These are phyloP conservation scores for Ennomos fuscantarius DNA, from an alignment of 2,888 invertebrate species.

Conservation along the genomic window DNA sequence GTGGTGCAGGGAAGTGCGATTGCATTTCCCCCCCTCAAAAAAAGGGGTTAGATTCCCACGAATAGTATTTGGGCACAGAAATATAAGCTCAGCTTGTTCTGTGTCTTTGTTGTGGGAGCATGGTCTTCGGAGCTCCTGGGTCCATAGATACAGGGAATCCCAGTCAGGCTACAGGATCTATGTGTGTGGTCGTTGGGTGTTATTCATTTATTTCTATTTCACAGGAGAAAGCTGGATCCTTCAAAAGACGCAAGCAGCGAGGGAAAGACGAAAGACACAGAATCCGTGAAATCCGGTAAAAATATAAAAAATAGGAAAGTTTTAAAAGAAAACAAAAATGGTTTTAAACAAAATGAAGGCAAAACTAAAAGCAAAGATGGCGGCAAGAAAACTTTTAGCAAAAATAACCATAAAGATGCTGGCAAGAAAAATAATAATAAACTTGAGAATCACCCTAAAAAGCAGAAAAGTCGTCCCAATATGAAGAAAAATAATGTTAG, in stretches of 20 bases:
- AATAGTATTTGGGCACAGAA: neutral
- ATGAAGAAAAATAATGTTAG: slow-evolving; percentile 36
- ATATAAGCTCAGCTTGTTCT: neutral
- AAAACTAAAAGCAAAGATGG: slow-evolving; percentile 28
- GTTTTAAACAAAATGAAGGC: slow-evolving; percentile 13
- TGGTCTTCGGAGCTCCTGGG: no score
- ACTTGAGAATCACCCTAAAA: slow-evolving; percentile 29
- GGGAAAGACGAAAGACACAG: slow-evolving; percentile 49
- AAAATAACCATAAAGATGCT: slow-evolving; percentile 22
- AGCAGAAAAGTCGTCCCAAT: slow-evolving; percentile 25
- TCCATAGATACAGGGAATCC: no score
- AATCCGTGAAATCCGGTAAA: slow-evolving; percentile 54
- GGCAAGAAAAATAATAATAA: slow-evolving; percentile 20
- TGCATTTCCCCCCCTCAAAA: no score
- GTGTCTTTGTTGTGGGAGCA: no score
- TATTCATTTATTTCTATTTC: slow-evolving; percentile 17
- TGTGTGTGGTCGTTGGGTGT: no score
- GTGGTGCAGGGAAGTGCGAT: no score
- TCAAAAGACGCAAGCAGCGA: slow-evolving; percentile 46
- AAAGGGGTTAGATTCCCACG: neutral
- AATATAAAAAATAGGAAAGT: slow-evolving; percentile 64
- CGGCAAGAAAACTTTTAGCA: slow-evolving; percentile 18
- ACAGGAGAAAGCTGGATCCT: slow-evolving; percentile 68
- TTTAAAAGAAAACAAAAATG: slow-evolving; percentile 45
- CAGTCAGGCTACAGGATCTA: no score